Base-by-base conservation (phyloP, 53 echinoderm and acorn worm species). In the Mesocentrotus franciscanus region DNA sequence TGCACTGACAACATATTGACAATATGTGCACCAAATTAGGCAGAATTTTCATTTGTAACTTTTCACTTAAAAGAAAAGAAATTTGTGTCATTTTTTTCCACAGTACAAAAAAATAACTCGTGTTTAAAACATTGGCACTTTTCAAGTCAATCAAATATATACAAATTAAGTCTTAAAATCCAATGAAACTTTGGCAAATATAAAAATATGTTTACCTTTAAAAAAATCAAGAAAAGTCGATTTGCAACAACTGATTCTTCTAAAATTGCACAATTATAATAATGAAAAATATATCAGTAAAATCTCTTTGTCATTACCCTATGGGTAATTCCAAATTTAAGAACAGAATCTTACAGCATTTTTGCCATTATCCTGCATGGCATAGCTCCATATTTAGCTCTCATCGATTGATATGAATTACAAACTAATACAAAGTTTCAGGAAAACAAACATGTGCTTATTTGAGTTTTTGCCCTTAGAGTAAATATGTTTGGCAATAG, bases 41-140 rank as follows among this genome's bases (percentile, higher is more conserved):
- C 84, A 84, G 20, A 84, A 9, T 16, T 34, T 78, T 84, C 55
- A 49, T 29, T 22, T 42, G 36, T 84, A 87, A 87, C 20, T 85
- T 9, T 84, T 87, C 24, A 87, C 26, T 57, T 87, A 4, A 58
- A 56, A 87, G 8, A 87, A n/a, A 87, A 27, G 10, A 27, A 87
- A 12, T 57, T 59, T 26, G 11, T 75, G 22, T 75, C n/a, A 75
- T 75, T 56, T 79, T 84, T 20, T 85, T 87, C 29, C 57, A 11
- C 58, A 87, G n/a, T 87, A 87, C 87, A 87, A 91, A 91, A 91
- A 64, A 61, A 91, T 64, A 91, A 91, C 61, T 64, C 15, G 27
- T 60, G 83, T 93, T 78, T 93, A 59, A 81, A 79, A 81, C 66
- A 93, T 81, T 93, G 93, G 93, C 93, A 93, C 93, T 93, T 93